Percentiles rank a stretch among this genome's conserved stretches.
phyloP scores from a whole-genome alignment of 2,888 invertebrate genomes.

The Meta bourneti region DNA sequence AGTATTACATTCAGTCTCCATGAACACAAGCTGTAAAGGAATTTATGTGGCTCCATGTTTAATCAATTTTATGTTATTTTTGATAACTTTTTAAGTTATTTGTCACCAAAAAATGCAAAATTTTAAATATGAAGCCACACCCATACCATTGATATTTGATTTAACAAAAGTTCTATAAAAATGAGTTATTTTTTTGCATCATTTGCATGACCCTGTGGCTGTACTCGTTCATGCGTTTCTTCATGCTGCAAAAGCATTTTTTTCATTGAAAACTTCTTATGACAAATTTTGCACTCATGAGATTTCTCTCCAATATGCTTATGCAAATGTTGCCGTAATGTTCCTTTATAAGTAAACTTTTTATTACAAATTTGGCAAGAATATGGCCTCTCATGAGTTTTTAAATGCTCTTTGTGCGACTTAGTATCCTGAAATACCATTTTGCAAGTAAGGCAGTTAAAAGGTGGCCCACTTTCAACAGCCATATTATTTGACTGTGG shows the following conservation, averaged over 20 bases:
- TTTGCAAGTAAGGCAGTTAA: conserved; percentile 40
- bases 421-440: conserved; percentile 36
- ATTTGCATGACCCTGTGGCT: background rate
- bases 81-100: no score
- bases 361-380: conserved; percentile 67
- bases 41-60: no score
- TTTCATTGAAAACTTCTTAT: conserved; percentile 68
- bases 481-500: background rate
- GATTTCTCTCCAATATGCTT: conserved; percentile 60
- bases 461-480: conserved; percentile 10
- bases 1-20: no score
- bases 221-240: conserved; percentile 24
- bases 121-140: no score
- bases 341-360: conserved; percentile 54
- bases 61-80: no score
- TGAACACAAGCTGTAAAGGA: no score
- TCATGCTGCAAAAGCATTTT: conserved; percentile 63
- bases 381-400: conserved; percentile 58
- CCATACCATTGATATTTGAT: no score
- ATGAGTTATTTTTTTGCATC: background rate
- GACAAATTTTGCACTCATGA: conserved; percentile 63
- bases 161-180: no score
- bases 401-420: conserved; percentile 45
- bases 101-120: no score
- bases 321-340: conserved; percentile 64